phyloP scores from a whole-genome alignment of 2,797 vertebrate species.

The Gambelia wislizenii region DNA sequence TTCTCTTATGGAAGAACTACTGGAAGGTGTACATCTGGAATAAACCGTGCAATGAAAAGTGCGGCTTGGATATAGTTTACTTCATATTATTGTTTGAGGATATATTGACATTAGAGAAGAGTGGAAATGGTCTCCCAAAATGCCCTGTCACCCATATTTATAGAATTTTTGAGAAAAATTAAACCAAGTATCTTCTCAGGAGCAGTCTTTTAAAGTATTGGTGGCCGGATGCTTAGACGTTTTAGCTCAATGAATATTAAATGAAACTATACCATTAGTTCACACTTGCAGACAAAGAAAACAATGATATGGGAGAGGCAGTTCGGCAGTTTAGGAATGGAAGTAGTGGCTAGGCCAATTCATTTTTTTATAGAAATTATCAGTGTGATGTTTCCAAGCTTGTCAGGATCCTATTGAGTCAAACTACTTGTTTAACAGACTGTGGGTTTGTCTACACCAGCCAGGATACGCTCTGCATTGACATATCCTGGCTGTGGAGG shows the following conservation, averaged over 20 bases:
- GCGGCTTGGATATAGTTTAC: too few relatives aligned
- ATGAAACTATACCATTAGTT: not conserved
- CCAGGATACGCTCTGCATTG: too few relatives aligned
- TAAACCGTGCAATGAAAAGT: not conserved
- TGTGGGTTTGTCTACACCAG: too few relatives aligned
- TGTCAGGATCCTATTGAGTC: too few relatives aligned
- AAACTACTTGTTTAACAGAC: too few relatives aligned
- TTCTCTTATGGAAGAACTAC: too few relatives aligned
- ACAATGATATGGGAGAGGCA: not conserved
- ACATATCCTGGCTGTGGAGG: too few relatives aligned
- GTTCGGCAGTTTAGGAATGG: too few relatives aligned
- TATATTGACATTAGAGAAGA: not conserved
- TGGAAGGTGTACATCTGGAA: not conserved
- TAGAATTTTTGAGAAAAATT: not conserved
- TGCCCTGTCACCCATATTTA: not conserved
- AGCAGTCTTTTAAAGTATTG: not conserved
- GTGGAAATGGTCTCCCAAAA: not conserved
- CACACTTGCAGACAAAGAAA: not conserved
- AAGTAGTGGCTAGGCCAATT: too few relatives aligned
- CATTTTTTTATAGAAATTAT: too few relatives aligned
- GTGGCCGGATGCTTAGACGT: not conserved
- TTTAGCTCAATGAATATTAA: too few relatives aligned
- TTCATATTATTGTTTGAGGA: not conserved
- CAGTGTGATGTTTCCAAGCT: too few relatives aligned
- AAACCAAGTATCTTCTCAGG: not conserved